A percentile compares a stretch with the other conserved stretches of the same genome.
phyloP scores from a whole-genome alignment of 2,113 vertebrate genomes.

The Psilopogon haemacephalus region DNA sequence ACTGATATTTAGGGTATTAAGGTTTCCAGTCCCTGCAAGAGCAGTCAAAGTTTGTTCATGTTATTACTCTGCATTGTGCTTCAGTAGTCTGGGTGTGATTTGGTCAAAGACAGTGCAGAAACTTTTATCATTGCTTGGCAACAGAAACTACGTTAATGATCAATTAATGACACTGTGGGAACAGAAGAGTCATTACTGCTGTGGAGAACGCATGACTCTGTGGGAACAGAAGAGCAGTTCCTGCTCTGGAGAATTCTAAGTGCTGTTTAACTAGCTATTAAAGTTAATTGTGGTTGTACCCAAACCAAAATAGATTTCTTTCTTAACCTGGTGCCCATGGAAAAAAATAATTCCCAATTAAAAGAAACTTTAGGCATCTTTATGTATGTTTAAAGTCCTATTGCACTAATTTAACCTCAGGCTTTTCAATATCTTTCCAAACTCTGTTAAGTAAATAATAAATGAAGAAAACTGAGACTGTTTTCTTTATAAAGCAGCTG shows the following conservation, averaged over 20 bases:
- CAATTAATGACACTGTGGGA: conserved; percentile 62
- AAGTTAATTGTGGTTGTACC: conserved; percentile 42
- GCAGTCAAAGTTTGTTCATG: neutral
- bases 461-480: neutral
- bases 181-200: conserved; percentile 53
- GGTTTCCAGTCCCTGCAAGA: neutral
- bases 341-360: neutral
- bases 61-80: neutral
- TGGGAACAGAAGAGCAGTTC: conserved; percentile 58
- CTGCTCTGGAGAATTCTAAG: conserved; percentile 53
- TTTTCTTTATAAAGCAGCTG: neutral
- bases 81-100: conserved; percentile 37
- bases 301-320: conserved; percentile 45
- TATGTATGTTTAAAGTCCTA: neutral
- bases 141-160: conserved; percentile 67
- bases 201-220: conserved; percentile 38
- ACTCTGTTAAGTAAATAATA: neutral
- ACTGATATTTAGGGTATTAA: neutral
- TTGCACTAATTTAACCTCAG: neutral
- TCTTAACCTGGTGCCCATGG: conserved; percentile 9
- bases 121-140: conserved; percentile 69
- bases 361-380: neutral
- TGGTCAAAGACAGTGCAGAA: conserved; percentile 48
- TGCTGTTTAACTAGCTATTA: conserved; percentile 53
- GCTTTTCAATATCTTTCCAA: neutral